phyloP scores from a whole-genome alignment of 2,888 invertebrate species.

The Boloria selene region DNA sequence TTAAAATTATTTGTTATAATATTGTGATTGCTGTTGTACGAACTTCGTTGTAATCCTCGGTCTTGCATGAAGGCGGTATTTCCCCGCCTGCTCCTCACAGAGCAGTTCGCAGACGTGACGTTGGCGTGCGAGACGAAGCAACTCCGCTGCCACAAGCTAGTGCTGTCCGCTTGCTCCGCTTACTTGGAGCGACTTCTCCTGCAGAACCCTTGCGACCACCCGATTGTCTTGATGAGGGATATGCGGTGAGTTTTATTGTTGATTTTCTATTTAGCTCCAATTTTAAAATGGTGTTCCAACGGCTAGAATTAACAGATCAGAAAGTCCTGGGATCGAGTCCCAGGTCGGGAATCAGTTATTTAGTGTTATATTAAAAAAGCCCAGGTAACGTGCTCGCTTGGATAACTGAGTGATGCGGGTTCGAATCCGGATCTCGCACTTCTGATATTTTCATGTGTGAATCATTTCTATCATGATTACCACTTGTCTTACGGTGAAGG shows the following conservation, averaged over 20 bases:
- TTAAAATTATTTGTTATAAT: too few relatives aligned
- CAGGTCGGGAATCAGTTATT: too few relatives aligned
- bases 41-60: neutral
- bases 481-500: too few relatives aligned
- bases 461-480: too few relatives aligned
- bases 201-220: constrained; percentile 93
- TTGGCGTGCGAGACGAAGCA: constrained; percentile 93
- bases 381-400: too few relatives aligned
- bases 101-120: constrained; percentile 94
- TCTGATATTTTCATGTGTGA: too few relatives aligned
- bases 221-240: constrained; percentile 92
- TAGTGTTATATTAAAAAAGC: too few relatives aligned
- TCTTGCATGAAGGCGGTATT: constrained; percentile 83
- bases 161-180: constrained; percentile 92
- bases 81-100: constrained; percentile 88
- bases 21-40: neutral
- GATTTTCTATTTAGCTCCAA: constrained; percentile 1
- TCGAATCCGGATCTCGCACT: too few relatives aligned
- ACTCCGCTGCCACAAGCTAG: constrained; percentile 93
- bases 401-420: too few relatives aligned
- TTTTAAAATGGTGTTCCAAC: too few relatives aligned
- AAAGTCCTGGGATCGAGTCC: too few relatives aligned
- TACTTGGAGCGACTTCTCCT: constrained; percentile 90
- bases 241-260: constrained; percentile 81
- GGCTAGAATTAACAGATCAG: too few relatives aligned